Evolutionary conservation across 2,113 vertebrate species (phyloP).

Genomic region (Melanerpes formicivorus): DNA sequence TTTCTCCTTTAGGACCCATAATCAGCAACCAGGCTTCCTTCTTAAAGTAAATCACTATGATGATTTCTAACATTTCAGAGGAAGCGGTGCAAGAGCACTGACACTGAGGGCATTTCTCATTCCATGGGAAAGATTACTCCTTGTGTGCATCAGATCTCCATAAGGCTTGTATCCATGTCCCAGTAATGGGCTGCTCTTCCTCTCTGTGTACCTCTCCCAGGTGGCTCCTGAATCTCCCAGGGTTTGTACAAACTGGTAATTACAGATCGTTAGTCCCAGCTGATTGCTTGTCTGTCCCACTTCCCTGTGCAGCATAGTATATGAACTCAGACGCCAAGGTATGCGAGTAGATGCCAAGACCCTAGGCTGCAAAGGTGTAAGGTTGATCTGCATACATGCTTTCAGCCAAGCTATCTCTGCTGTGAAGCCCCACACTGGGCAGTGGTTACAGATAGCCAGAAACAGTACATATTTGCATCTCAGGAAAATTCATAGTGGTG

Average conservation of each 20-base stretch:
- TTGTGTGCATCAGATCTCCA: background rate
- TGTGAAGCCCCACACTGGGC: background rate
- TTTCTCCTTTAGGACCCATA: background rate
- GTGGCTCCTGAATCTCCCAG: background rate
- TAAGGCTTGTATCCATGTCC: background rate
- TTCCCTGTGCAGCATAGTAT: background rate
- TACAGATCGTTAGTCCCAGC: background rate
- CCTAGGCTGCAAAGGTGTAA: background rate
- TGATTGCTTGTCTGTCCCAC: background rate
- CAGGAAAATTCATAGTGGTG: background rate
- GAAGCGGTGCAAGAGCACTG: background rate
- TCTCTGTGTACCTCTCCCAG: accelerated
- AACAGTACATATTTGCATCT: background rate
- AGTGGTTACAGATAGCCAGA: background rate
- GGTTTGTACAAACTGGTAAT: background rate
- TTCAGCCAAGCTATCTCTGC: background rate
- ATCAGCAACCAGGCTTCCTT: background rate
- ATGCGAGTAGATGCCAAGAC: background rate
- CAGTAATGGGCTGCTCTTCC: background rate
- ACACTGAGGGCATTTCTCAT: accelerated
- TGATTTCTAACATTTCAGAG: background rate
- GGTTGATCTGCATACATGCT: background rate
- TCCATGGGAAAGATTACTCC: background rate
- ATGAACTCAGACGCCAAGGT: background rate
- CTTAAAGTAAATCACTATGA: background rate